Conservation (phyloP, 1,140 invertebrate genomes). For the Drusus annulatus region DNA sequence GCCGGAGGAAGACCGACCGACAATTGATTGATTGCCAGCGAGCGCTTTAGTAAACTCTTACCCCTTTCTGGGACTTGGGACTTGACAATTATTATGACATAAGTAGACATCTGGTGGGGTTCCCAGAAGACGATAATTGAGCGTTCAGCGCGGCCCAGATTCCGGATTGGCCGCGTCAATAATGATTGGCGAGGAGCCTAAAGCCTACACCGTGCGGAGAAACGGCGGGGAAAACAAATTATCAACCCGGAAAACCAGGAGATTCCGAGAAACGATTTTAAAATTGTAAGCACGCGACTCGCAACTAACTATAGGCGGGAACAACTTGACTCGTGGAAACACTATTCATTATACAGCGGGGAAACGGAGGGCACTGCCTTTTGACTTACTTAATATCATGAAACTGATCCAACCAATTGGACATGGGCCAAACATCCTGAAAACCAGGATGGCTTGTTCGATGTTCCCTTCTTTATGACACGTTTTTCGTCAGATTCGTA, state of each 20-base stretch:
- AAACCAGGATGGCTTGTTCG: no score
- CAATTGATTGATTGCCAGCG: constrained; percentile 11
- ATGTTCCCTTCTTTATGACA: no score
- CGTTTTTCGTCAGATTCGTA: no score
- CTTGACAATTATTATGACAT: constrained; percentile 22
- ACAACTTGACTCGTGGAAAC: neutral
- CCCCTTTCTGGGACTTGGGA: neutral
- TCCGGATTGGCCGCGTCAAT: constrained; percentile 6
- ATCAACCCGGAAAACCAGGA: constrained; percentile 29
- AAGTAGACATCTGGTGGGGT: constrained; percentile 24
- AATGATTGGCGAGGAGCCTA: constrained; percentile 13
- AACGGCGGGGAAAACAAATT: constrained; percentile 12
- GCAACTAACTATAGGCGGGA: neutral
- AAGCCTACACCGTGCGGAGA: neutral
- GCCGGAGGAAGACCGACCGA: neutral
- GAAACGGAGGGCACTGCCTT: neutral
- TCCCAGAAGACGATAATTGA: constrained; percentile 17
- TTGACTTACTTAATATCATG: no score
- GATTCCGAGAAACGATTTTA: constrained; percentile 37
- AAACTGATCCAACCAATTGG: no score
- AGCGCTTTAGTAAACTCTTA: neutral
- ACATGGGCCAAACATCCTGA: no score
- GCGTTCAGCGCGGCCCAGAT: constrained; percentile 19
- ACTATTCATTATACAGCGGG: constrained; percentile 12
- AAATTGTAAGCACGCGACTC: constrained; percentile 24